Evolutionary conservation across 2,888 invertebrate species (phyloP).

Genomic region (Scaptodrosophila latifasciaeformis): DNA sequence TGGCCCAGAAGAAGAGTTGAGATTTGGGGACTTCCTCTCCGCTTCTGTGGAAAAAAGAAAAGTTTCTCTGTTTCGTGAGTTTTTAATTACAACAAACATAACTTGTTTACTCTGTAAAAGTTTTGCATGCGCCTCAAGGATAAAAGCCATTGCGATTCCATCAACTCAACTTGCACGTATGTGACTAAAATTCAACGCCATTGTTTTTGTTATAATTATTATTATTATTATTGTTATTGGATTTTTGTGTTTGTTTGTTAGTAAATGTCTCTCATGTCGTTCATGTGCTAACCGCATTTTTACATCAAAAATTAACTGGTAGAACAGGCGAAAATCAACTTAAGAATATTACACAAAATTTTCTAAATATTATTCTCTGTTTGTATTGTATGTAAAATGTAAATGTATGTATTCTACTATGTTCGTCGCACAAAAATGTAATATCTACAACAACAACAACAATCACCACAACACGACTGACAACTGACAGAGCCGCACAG

Average conservation of each 20-base stretch:
- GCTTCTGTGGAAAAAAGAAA: not conserved
- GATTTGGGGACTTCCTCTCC: too few species aligned
- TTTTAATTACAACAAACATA: constrained; percentile 68
- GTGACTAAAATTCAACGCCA: constrained; percentile 55
- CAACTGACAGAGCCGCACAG: constrained; percentile 58
- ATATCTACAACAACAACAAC: constrained; percentile 14
- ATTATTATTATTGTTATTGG: too few species aligned
- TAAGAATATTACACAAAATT: too few species aligned
- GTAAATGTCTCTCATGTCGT: too few species aligned
- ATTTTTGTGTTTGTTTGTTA: too few species aligned
- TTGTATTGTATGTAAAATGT: constrained; percentile 7
- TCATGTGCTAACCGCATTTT: constrained; percentile 57
- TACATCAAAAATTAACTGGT: constrained; percentile 6
- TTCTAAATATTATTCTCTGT: constrained; percentile 28
- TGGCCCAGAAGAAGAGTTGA: too few species aligned
- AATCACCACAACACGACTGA: constrained; percentile 2
- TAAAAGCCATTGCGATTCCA: constrained; percentile 16
- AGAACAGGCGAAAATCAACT: too few species aligned
- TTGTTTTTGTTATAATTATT: constrained; percentile 27
- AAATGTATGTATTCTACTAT: constrained; percentile 56
- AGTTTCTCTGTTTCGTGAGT: constrained; percentile 50
- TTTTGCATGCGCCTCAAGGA: constrained; percentile 32
- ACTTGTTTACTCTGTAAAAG: constrained; percentile 48
- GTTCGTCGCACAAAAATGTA: constrained; percentile 42
- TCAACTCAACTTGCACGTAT: constrained; percentile 23